A percentile compares a stretch with the other conserved stretches of the same genome.
phyloP scores from a whole-genome alignment of 2,113 vertebrate genomes.

The Probosciger aterrimus region DNA sequence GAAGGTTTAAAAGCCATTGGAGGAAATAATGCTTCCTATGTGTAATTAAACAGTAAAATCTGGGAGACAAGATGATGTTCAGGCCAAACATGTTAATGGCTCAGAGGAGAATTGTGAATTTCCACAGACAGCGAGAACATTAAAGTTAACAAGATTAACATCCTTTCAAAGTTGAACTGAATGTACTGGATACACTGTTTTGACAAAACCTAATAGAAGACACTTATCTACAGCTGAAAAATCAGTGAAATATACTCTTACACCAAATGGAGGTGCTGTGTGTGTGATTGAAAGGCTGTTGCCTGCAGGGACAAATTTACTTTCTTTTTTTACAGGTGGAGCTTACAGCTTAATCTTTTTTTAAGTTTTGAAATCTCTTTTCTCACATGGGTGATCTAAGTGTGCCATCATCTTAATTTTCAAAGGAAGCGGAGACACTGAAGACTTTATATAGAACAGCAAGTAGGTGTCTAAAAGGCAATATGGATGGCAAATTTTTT shows the following conservation, averaged over 20 bases:
- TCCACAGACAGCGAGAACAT: background rate
- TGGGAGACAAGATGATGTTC: background rate
- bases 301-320: background rate
- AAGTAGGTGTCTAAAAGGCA: background rate
- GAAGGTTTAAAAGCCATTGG: slow-evolving; percentile 6
- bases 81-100: background rate
- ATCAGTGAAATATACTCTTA: background rate
- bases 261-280: background rate
- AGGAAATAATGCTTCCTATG: background rate
- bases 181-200: background rate
- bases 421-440: background rate
- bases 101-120: background rate
- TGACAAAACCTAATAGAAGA: background rate
- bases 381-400: background rate
- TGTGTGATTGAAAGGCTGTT: background rate
- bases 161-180: background rate
- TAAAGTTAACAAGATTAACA: background rate
- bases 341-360: background rate
- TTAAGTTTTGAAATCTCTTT: background rate
- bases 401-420: background rate
- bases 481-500: background rate
- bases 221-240: background rate
- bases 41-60: slow-evolving; percentile 43
- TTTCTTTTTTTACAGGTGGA: background rate
- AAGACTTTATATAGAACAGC: background rate